Conservation (phyloP, 2,113 vertebrate genomes). For the Epinephelus moara region DNA sequence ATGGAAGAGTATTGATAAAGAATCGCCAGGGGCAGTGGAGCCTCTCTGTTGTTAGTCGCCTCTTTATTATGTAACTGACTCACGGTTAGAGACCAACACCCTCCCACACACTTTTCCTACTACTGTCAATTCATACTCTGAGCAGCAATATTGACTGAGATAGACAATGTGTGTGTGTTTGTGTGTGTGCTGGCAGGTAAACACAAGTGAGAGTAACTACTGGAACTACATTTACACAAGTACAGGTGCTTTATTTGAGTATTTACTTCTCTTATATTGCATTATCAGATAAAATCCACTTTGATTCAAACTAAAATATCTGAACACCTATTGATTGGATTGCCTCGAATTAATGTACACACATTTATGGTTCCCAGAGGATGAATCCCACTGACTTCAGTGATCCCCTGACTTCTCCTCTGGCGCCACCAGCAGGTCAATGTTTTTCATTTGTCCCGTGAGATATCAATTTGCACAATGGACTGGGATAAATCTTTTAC, state of each 20-base stretch:
- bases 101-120: constrained; percentile 19
- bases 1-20: constrained; percentile 34
- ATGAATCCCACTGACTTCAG: neutral
- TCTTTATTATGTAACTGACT: constrained; percentile 41
- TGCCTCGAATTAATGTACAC: neutral
- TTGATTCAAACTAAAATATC: neutral
- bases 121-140: constrained; percentile 21
- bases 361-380: neutral
- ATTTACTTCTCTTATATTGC: neutral
- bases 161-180: neutral
- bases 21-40: constrained; percentile 7
- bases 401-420: neutral
- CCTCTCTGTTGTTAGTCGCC: neutral
- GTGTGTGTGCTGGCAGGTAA: constrained; percentile 1
- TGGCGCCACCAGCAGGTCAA: neutral
- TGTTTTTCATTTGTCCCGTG: too few relatives aligned
- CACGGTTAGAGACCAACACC: constrained; percentile 21
- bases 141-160: constrained; percentile 5
- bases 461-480: too few relatives aligned
- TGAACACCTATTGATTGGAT: neutral
- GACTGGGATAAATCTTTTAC: too few relatives aligned
- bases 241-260: neutral
- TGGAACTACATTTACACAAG: neutral
- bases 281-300: neutral
- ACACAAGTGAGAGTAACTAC: neutral